Conservation (phyloP, 2,888 invertebrate genomes). For the Bellardia pandia region DNA sequence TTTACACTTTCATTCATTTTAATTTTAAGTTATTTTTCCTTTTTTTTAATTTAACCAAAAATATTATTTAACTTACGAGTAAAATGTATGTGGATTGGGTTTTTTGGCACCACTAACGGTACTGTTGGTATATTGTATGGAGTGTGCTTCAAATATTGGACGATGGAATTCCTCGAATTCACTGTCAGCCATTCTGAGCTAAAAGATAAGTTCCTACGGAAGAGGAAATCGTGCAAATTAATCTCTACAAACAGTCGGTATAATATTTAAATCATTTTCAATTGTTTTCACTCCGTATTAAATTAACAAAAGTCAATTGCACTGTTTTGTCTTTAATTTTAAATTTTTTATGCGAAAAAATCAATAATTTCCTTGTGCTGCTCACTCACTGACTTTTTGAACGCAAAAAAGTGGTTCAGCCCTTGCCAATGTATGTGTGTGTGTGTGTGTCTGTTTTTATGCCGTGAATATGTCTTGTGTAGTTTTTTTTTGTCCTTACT, state of each 20-base stretch:
- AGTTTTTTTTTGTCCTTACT: conserved; percentile 27
- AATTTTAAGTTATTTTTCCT: not conserved
- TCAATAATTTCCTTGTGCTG: conserved; percentile 80
- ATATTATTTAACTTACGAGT: conserved; percentile 90
- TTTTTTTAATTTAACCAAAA: conserved; percentile 17
- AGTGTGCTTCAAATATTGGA: conserved; percentile 86
- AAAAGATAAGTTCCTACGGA: conserved; percentile 1
- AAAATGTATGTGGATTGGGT: conserved; percentile 89
- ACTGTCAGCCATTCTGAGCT: conserved; percentile 91
- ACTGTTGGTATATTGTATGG: conserved; percentile 85
- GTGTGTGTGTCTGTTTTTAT: conserved; percentile 39
- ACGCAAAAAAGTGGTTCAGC: conserved; percentile 63
- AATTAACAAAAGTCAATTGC: conserved; percentile 45
- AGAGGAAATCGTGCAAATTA: conserved; percentile 4
- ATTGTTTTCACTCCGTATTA: conserved; percentile 21
- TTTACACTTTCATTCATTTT: not conserved
- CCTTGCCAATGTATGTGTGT: conserved; percentile 48
- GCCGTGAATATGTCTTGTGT: conserved; percentile 56
- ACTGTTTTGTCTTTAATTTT: conserved; percentile 61
- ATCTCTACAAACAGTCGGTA: not conserved
- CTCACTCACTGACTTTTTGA: conserved; percentile 64
- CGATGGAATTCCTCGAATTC: conserved; percentile 97
- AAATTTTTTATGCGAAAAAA: conserved; percentile 78
- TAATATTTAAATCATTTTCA: conserved; percentile 51
- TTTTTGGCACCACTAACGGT: conserved; percentile 74